Base-by-base conservation (phyloP, 2,113 vertebrate genomes). In the Indri indri region DNA sequence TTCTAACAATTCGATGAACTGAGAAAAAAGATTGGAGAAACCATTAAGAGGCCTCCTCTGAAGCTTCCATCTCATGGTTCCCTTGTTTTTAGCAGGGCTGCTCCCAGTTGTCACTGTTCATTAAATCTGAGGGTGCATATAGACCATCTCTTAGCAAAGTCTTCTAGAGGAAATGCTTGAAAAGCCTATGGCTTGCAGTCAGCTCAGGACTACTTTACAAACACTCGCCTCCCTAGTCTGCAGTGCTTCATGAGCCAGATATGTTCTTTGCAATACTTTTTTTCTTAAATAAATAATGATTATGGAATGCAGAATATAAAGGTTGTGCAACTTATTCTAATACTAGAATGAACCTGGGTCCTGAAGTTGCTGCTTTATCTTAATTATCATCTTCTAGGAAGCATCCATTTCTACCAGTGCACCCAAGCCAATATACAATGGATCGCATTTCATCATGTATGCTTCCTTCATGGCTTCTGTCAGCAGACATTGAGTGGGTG, bases 291-390 rank as follows among this genome's bases (percentile, higher is more conserved):
- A 95, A 92, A 91, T 96, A 83, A 88, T 57, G 11, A 86, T 22
- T 45, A n/a, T 95, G 54, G 92, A 76, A 92, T 85, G 63, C 82
- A 94, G 93, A 91, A 52, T 10, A 30, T 90, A 96, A 94, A 66
- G 88, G 63, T 92, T 98, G 66, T 57, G 47, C 83, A 96, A 83
- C 96, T 85, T 98, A 59, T 90, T 96, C 92, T 97, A 70, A 71
- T 59, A 22, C 63, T 96, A 88, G 42, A 96, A 92, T 87, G 89
- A 95, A 94, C 77, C 3, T 73, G 17, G 47, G 88, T 87, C 85
- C 87, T 81, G n/a, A 96, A 79, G 66, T 74, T 91, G 37, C 81
- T 76, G 11, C 47, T 98, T 94, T 61, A 85, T 95, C 90, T 88
- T 96, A 42, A 97, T 92, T 47, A 22, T 97, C 76, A 18, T 57